Percentiles rank a stretch among this genome's conserved stretches.
Conservation (phyloP, 2,113 vertebrate species). For the Clarias magur region DNA sequence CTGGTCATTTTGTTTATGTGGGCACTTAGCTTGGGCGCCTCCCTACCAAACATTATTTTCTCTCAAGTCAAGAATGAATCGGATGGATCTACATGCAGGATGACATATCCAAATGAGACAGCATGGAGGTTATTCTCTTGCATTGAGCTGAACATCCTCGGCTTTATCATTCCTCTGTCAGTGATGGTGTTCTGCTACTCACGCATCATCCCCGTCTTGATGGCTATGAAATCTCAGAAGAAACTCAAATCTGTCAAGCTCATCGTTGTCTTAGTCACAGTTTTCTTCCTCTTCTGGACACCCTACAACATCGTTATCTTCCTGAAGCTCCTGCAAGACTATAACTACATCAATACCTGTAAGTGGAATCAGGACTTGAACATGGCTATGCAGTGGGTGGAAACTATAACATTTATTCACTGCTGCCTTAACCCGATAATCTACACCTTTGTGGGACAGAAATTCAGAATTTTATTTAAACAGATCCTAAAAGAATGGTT, state of each 20-base stretch:
- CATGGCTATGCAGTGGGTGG: constrained; percentile 50
- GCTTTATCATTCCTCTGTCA: constrained; percentile 78
- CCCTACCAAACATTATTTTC: constrained; percentile 69
- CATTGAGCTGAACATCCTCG: constrained; percentile 73
- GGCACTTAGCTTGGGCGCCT: constrained; percentile 65
- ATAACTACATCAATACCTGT: constrained; percentile 19
- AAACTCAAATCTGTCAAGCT: constrained; percentile 79
- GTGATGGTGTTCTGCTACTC: constrained; percentile 80
- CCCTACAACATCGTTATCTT: constrained; percentile 74
- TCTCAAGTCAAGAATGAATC: constrained; percentile 52
- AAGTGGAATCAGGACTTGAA: background rate
- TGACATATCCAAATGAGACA: background rate
- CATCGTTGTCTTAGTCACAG: constrained; percentile 72
- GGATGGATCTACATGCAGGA: background rate
- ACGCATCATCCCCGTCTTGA: constrained; percentile 75
- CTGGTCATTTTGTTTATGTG: constrained; percentile 61
- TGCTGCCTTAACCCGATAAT: constrained; percentile 77
- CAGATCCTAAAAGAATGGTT: constrained; percentile 56
- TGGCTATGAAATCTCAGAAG: constrained; percentile 70
- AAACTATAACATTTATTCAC: constrained; percentile 66
- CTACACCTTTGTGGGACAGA: constrained; percentile 72
- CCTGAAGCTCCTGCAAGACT: constrained; percentile 36
- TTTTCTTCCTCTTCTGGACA: constrained; percentile 84
- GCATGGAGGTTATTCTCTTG: constrained; percentile 68
- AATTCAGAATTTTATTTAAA: constrained; percentile 61